These are phyloP conservation scores for Potamilus streckersoni DNA, from an alignment of 1,140 invertebrate genomes.

Conservation along the genomic window DNA sequence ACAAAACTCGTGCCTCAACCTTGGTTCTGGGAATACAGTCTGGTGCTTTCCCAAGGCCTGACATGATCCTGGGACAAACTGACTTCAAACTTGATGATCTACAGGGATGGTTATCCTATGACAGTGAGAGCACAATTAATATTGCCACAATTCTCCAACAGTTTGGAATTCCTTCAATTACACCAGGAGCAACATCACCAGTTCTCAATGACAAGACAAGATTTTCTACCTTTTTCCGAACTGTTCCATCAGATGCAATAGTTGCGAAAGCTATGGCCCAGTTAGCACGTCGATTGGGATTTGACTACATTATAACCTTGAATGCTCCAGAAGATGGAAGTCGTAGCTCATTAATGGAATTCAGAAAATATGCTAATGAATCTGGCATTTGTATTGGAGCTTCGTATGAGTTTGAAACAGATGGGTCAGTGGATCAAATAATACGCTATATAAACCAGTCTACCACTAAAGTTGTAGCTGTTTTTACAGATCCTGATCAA, in stretches of 20 bases:
- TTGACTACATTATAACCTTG: slow-evolving; percentile 54
- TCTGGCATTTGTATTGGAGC: slow-evolving; percentile 55
- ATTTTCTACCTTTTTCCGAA: slow-evolving; percentile 82
- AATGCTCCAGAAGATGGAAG: slow-evolving; percentile 53
- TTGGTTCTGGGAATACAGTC: slow-evolving; percentile 50
- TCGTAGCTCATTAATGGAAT: slow-evolving; percentile 37
- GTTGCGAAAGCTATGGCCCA: slow-evolving; percentile 79
- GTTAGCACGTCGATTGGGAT: slow-evolving; percentile 43
- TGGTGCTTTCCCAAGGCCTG: slow-evolving; percentile 32
- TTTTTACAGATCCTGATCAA: slow-evolving; percentile 52
- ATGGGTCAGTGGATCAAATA: slow-evolving; percentile 49
- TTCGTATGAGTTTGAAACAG: slow-evolving; percentile 59
- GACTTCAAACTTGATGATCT: slow-evolving; percentile 34
- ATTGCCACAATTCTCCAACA: slow-evolving; percentile 41
- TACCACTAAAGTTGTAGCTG: slow-evolving; percentile 56
- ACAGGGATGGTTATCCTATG: slow-evolving; percentile 54
- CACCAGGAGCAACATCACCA: slow-evolving; percentile 73
- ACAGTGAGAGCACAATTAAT: slow-evolving; percentile 52
- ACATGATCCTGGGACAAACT: slow-evolving; percentile 13
- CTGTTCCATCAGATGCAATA: slow-evolving; percentile 83
- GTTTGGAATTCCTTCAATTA: slow-evolving; percentile 44
- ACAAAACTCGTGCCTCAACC: slow-evolving; percentile 38
- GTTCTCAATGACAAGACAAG: slow-evolving; percentile 81
- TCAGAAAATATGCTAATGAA: slow-evolving; percentile 41
- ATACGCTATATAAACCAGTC: slow-evolving; percentile 44